phyloP scores from a whole-genome alignment of 2,888 invertebrate genomes.

The Trypoxylon attenuatum region DNA sequence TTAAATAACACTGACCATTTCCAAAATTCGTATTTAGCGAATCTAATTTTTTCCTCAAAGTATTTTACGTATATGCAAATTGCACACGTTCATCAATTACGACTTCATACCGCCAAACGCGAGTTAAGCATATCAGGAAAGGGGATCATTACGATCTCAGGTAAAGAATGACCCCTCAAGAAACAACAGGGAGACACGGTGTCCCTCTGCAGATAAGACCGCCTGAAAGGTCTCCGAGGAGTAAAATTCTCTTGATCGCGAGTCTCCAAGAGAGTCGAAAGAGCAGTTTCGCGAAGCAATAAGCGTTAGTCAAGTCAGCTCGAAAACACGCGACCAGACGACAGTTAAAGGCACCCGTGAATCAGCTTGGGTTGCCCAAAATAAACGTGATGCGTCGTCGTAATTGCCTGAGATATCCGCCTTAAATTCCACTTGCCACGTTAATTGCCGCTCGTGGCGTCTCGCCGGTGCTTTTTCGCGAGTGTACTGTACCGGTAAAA shows the following conservation, averaged over 20 bases:
- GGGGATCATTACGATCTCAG: background rate
- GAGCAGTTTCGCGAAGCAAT: slow-evolving; percentile 47
- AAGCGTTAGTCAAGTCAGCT: slow-evolving; percentile 57
- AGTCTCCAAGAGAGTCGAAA: slow-evolving; percentile 14
- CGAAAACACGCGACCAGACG: slow-evolving; percentile 47
- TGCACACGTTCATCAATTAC: too few species aligned
- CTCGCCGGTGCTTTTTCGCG: too few species aligned
- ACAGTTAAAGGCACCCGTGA: slow-evolving; percentile 48
- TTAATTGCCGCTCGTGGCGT: slow-evolving; percentile 38
- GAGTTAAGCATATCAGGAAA: too few species aligned
- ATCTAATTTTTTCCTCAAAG: too few species aligned
- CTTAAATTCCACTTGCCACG: slow-evolving; percentile 48
- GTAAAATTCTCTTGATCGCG: background rate
- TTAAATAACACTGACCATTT: too few species aligned
- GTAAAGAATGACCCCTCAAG: background rate
- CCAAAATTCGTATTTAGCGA: too few species aligned
- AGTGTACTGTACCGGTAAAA: too few species aligned
- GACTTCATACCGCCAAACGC: too few species aligned
- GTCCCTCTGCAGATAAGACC: background rate
- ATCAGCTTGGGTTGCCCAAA: slow-evolving; percentile 64
- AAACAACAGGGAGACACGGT: background rate
- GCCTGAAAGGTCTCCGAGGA: background rate
- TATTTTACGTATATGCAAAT: too few species aligned
- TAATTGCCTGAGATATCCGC: slow-evolving; percentile 51
- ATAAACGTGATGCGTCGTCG: slow-evolving; percentile 66